Conservation (phyloP, 2,113 vertebrate species). For the Cynoglossus semilaevis region DNA sequence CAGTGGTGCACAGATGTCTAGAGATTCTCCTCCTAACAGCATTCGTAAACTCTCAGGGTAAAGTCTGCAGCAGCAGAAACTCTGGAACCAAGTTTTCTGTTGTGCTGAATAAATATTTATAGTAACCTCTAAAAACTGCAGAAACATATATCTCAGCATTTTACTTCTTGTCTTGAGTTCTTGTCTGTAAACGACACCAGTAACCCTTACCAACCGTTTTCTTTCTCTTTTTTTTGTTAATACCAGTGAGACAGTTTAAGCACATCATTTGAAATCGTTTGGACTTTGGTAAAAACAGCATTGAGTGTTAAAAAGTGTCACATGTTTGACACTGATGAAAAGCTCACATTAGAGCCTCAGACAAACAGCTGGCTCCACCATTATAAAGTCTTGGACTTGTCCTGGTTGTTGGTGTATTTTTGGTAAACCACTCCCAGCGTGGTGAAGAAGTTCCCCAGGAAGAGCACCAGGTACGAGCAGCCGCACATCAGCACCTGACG, state of each 20-base stretch:
- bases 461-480: slow-evolving; percentile 89
- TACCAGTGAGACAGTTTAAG: too few species aligned
- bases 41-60: too few species aligned
- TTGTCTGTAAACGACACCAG: too few species aligned
- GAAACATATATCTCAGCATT: too few species aligned
- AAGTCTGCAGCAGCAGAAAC: background rate
- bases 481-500: slow-evolving; percentile 89
- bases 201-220: background rate
- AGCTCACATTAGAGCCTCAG: slow-evolving; percentile 20
- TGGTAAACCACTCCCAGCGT: slow-evolving; percentile 92
- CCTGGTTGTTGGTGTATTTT: slow-evolving; percentile 86
- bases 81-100: background rate
- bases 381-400: slow-evolving; percentile 76
- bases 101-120: background rate
- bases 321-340: slow-evolving; percentile 11
- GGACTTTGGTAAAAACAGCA: background rate
- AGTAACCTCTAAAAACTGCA: too few species aligned
- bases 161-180: too few species aligned
- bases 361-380: background rate
- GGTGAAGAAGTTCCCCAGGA: slow-evolving; percentile 93
- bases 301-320: slow-evolving; percentile 12
- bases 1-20: too few species aligned
- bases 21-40: too few species aligned
- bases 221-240: too few species aligned
- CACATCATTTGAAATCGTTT: slow-evolving; percentile 2